A percentile compares a stretch with the other conserved stretches of the same genome.
These are phyloP conservation scores for Amblyopsis rosae DNA, from an alignment of 2,113 vertebrate genomes.

Conservation along the genomic window DNA sequence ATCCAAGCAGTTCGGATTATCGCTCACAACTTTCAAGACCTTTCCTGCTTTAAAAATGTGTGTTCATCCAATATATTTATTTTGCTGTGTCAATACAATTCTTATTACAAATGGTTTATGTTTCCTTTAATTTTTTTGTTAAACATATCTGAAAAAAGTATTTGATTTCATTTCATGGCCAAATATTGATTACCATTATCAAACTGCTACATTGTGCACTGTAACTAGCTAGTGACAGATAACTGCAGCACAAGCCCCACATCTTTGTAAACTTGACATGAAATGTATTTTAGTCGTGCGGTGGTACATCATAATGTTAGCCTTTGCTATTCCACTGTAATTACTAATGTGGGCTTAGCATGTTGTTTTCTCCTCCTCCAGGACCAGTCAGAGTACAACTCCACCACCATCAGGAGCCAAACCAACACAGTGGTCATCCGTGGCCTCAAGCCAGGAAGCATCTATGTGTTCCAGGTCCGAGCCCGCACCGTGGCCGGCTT, in stretches of 20 bases:
- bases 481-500: conserved; percentile 96
- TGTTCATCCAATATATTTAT: too few species aligned
- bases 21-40: not conserved
- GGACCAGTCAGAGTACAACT: conserved; percentile 92
- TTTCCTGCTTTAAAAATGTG: too few species aligned
- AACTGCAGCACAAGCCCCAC: not conserved
- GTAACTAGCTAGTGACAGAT: too few species aligned
- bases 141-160: too few species aligned
- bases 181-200: too few species aligned
- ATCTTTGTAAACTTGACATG: conserved; percentile 5
- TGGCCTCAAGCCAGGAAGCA: conserved; percentile 91
- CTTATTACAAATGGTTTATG: too few species aligned
- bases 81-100: too few species aligned
- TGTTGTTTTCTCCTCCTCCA: conserved; percentile 52
- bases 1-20: not conserved
- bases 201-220: too few species aligned
- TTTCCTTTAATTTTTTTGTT: too few species aligned
- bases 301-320: conserved; percentile 23
- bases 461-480: conserved; percentile 99
- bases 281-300: conserved; percentile 26
- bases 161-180: too few species aligned
- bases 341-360: conserved; percentile 28
- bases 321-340: conserved; percentile 24
- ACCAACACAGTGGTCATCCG: conserved; percentile 94
- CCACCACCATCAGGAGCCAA: conserved; percentile 88